phyloP scores from a whole-genome alignment of 2,888 invertebrate species.

The Augochlorella aurata region DNA sequence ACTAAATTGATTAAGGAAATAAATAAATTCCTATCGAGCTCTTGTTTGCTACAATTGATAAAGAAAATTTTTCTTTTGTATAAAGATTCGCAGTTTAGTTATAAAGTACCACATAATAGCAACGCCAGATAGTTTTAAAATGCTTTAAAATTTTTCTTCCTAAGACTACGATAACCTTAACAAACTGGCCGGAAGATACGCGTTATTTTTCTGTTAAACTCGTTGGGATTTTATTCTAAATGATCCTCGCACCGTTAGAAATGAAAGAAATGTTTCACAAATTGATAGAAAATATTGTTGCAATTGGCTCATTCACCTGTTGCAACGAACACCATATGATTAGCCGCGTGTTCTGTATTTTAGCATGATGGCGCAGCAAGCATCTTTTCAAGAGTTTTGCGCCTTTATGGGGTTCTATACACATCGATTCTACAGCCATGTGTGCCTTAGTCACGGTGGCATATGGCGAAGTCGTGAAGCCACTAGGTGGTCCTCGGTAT shows the following conservation, averaged over 20 bases:
- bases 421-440: conserved; percentile 75
- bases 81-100: too few relatives aligned
- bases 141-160: too few relatives aligned
- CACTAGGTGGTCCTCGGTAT: conserved; percentile 81
- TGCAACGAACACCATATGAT: not conserved
- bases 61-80: too few relatives aligned
- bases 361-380: conserved; percentile 23
- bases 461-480: conserved; percentile 81
- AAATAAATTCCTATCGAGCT: too few relatives aligned
- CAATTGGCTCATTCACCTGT: not conserved
- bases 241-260: too few relatives aligned
- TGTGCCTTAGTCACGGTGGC: conserved; percentile 81
- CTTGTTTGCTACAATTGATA: too few relatives aligned
- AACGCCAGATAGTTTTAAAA: too few relatives aligned
- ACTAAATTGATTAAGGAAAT: too few relatives aligned
- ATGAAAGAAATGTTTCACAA: not conserved
- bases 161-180: too few relatives aligned
- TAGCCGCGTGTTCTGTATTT: conserved; percentile 36
- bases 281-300: not conserved
- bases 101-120: too few relatives aligned
- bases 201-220: too few relatives aligned
- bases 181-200: too few relatives aligned
- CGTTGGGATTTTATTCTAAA: not conserved
- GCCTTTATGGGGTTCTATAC: conserved; percentile 36
- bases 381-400: conserved; percentile 46